A percentile compares a stretch with the other conserved stretches of the same genome.
phyloP scores from a whole-genome alignment of 2,888 invertebrate species.

The Scaptomyza polygonia region DNA sequence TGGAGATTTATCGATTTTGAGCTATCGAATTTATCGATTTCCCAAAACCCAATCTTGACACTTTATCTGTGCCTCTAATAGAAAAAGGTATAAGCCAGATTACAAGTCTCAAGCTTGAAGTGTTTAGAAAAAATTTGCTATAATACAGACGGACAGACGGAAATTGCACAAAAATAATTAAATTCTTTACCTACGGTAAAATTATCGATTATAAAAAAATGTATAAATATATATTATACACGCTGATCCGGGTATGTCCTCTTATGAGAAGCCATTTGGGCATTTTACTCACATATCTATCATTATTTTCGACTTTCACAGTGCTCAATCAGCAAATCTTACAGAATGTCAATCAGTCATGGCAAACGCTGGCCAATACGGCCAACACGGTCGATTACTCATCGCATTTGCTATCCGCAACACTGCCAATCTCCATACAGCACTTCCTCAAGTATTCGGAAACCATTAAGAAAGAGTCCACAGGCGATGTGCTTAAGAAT shows the following conservation, averaged over 20 bases:
- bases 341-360: conserved; percentile 85
- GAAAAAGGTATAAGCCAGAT: too few relatives aligned
- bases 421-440: conserved; percentile 85
- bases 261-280: background rate
- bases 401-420: conserved; percentile 84
- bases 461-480: conserved; percentile 85
- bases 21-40: too few relatives aligned
- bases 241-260: background rate
- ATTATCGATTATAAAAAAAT: too few relatives aligned
- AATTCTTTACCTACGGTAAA: too few relatives aligned
- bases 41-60: too few relatives aligned
- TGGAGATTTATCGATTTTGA: too few relatives aligned
- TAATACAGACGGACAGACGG: too few relatives aligned
- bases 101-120: too few relatives aligned
- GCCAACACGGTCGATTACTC: conserved; percentile 85
- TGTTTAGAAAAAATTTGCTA: too few relatives aligned
- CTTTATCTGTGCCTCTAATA: too few relatives aligned
- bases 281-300: conserved; percentile 6
- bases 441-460: conserved; percentile 85
- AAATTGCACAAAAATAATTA: too few relatives aligned
- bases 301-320: conserved; percentile 33
- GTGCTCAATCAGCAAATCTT: conserved; percentile 84
- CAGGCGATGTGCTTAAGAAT: conserved; percentile 84
- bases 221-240: too few relatives aligned
- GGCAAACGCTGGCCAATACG: conserved; percentile 84